Base-by-base conservation (phyloP, 2,888 invertebrate species). In the Yponomeuta cagnagella region DNA sequence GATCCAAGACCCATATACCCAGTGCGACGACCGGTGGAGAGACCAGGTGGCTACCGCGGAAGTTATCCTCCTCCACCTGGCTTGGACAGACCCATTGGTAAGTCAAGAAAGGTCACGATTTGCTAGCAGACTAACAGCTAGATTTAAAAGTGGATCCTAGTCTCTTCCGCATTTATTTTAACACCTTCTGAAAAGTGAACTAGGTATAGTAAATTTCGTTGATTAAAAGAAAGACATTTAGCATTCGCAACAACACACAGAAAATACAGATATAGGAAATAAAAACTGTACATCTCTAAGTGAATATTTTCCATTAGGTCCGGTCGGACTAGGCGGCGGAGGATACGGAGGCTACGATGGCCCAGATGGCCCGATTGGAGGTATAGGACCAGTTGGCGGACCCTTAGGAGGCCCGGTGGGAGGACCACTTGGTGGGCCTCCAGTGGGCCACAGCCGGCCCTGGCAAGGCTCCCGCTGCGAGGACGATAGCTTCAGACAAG, bases 401-500 rank as follows among this genome's bases (percentile, higher is more conserved):
- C 77, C 77, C 5, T 74, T 77, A 2, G 72, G 70, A 2, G 77
- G 77, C 31, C 87, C 76, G 0, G 87, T 76, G 0, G 77, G 85
- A 12, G 88, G 90, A 2, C 88, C 91, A 8, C 87, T 89, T 2
- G 43, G 67, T n/a, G 70, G 69, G 2, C 63, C 64, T 23, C 70
- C 70, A 10, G 33, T 79, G 80, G 15, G 83, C 71, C 74, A 78
- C 37, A 83, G 86, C 68, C 77, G 90, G 73, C 87, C 90, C 8
- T 87, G 88, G 88, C 88, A 90, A 78, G 89, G 92, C 71, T 94
- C 94, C 0, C 93, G 96, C 74, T 97, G 97, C 80, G 97, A 97
- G 76, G 97, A 97, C 71, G 97, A 96, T 78, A 95, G 95, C 79
- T 97, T 97, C 82, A 95, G 96, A 82, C 97, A 97, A 92, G 94